Evolutionary conservation across 2,113 vertebrate species (phyloP), one percentile per base, ranked within the genome.

Genomic region (Coptodon rendalli): DNA sequence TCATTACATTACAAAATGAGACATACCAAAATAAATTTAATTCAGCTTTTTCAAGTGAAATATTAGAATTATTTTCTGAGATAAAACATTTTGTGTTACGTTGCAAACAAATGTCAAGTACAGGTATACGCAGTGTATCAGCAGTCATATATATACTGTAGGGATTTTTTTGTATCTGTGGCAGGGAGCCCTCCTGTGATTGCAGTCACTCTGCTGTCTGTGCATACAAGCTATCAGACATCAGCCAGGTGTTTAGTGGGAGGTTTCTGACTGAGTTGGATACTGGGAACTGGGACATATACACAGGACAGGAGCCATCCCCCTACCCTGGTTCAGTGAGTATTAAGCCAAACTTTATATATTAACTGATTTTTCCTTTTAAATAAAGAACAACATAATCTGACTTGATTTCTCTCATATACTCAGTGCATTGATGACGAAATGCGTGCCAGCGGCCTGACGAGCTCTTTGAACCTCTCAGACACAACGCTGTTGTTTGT

Each of bases 171-270:
- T 82, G 38, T 14, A 2, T 4, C 10, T 7, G 2, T 82, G 14
- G 27, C 68, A 91, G 90, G 50, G 82, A 87, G 13, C 29, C 66
- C 45, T 81, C 53, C 36, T 56, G 56, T 22, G 45, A 19, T 43
- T 85, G 56, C 57, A 71, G 9, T 2, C 79, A 38, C 24, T 85
- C 82, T 36, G 90, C 90, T 36, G 80, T 91, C 59, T 91, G 90
- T 83, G 82, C 82, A 19, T 91, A 91, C 71, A 89, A 82, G 53
- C 82, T 89, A 17, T 89, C 90, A 34, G 85, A 91, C 43, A 83
- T 89, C 80, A 82, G 9, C 5, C 43, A 53, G 17, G 90, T 89
- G 71, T 85, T 91, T 50, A 73, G 4, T 2, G 90, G 87, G 4
- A 73, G 53, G 52, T 91, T 89, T 89, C n/a, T 89, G 79, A 63